These are phyloP conservation scores for Clusia tigrina DNA, from an alignment of 2,888 invertebrate genomes.

Conservation along the genomic window DNA sequence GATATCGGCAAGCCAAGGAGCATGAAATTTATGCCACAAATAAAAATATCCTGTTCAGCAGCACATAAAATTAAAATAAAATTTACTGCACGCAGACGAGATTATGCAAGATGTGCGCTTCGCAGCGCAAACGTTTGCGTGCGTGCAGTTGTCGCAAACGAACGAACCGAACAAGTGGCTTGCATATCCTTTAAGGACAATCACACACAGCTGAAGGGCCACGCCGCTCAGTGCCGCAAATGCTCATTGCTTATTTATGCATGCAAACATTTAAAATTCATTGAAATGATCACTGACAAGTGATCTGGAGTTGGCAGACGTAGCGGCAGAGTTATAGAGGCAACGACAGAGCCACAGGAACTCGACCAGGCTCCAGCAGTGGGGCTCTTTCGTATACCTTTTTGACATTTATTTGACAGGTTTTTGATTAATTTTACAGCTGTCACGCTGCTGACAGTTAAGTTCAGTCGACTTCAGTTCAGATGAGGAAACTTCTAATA, in stretches of 20 bases:
- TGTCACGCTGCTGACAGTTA: conserved; percentile 38
- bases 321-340: background rate
- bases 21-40: conserved; percentile 5
- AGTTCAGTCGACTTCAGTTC: too few relatives aligned
- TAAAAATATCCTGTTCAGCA: conserved; percentile 3
- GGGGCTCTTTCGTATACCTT: conserved; percentile 16
- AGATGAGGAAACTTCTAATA: background rate
- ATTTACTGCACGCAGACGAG: background rate
- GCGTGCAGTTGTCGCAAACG: background rate
- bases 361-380: conserved; percentile 15
- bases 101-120: conserved; percentile 5
- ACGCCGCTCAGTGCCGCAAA: too few relatives aligned
- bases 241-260: conserved; percentile 22
- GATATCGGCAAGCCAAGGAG: conserved; percentile 6
- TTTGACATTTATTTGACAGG: conserved; percentile 59
- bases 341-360: background rate
- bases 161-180: background rate
- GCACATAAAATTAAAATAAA: background rate
- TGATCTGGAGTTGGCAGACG: background rate
- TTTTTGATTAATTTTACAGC: conserved; percentile 59
- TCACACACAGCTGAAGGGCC: conserved; percentile 13
- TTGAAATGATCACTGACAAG: conserved; percentile 11
- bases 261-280: conserved; percentile 8
- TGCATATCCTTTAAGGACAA: conserved; percentile 17
- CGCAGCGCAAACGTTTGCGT: conserved; percentile 1